Evolutionary conservation across 2,797 vertebrate genomes (phyloP), one percentile per base, ranked within the genome.

Genomic region (Balearica regulorum): DNA sequence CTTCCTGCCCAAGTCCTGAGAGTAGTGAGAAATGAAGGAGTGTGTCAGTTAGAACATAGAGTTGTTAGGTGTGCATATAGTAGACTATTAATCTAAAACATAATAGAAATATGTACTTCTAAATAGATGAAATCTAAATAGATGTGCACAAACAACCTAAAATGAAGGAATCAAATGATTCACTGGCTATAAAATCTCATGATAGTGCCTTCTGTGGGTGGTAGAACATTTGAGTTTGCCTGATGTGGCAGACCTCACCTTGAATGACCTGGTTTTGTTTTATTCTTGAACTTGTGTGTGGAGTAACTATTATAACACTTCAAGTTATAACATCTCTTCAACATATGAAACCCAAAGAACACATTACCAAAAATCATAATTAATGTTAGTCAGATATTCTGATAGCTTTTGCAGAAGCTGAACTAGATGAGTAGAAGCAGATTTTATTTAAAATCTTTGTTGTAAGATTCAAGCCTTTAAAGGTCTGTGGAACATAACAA

Each of bases 151-250:
- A 51, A 51, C 24, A 77, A 37, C 2, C 21, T 41, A 13, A 55
- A 83, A 70, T 22, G 17, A 33, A 78, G 64, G 4, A 60, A 44
- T 0, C 20, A 10, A 31, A n/a, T 55, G 3, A 37, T 35, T 61
- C 11, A 6, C 46, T 79, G 57, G 9, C 46, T 70, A 14, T 46
- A 51, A 75, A 79, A 54, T 55, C 43, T 19, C 16, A 37, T 55
- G 19, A 21, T 14, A 2, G 0, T 58, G 4, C 43, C 19, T 70
- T 75, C 37, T 5, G 5, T 8, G 2, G 31, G 11, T 46, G 8
- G 22, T 37, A 16, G 51, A 91, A 26, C 15, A 13, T n/a, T 37
- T 44, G 19, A 4, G 22, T 70, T 65, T 79, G 46, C 13, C 48
- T 61, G 20, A 41, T n/a, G 16, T 53, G 25, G 16, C 11, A 43